These are phyloP conservation scores for Anarhynchus alexandrinus DNA, from an alignment of 2,113 vertebrate species.

Conservation along the genomic window DNA sequence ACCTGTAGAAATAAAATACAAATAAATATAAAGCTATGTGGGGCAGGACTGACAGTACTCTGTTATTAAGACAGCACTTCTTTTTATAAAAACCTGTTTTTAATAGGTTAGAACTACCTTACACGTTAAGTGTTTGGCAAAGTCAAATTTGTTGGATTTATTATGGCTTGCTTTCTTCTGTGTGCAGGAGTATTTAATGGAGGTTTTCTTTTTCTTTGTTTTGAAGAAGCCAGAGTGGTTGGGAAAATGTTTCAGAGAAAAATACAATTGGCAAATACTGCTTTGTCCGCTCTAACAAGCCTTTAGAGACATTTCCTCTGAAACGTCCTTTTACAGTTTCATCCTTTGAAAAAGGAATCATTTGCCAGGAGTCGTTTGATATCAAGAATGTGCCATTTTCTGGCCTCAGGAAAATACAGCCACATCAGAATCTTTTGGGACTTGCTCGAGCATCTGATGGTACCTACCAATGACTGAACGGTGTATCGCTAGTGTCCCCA, in stretches of 20 bases:
- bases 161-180: background rate
- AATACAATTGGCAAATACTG: background rate
- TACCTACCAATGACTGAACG: background rate
- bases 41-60: background rate
- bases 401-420: background rate
- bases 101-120: background rate
- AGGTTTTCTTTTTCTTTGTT: background rate
- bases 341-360: background rate
- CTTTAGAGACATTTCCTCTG: background rate
- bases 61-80: background rate
- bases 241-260: background rate
- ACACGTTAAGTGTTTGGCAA: background rate
- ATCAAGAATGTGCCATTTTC: background rate
- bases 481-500: fast-evolving
- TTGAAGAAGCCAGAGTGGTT: background rate
- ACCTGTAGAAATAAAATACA: background rate
- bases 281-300: background rate
- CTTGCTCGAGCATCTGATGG: background rate
- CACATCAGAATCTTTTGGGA: background rate
- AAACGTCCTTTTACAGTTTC: background rate
- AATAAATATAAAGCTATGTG: background rate
- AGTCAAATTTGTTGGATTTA: background rate
- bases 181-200: background rate
- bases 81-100: background rate
- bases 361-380: background rate